Percentiles rank a stretch among this genome's conserved stretches.
Evolutionary conservation across 2,113 vertebrate species (phyloP).

Genomic region (Gobius niger): DNA sequence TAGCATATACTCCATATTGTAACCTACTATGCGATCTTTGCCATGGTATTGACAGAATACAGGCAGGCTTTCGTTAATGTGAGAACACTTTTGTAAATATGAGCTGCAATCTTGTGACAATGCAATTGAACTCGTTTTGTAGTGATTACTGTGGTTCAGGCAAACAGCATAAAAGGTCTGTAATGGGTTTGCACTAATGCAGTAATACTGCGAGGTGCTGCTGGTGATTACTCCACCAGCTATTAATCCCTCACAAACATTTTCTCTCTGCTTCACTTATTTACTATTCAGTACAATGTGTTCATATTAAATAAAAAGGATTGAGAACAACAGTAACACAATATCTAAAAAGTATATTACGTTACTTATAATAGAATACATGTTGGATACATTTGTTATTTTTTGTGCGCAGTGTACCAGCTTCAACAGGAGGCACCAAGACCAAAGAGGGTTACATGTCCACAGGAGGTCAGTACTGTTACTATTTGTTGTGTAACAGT

Average conservation of each 20-base stretch:
- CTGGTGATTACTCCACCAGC: constrained; percentile 16
- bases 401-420: constrained; percentile 89
- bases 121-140: neutral
- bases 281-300: neutral
- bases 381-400: constrained; percentile 40
- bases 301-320: neutral
- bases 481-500: neutral
- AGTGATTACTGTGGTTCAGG: neutral
- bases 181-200: constrained; percentile 18
- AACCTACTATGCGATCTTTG: too few relatives aligned
- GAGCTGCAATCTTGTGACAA: neutral
- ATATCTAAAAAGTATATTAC: neutral
- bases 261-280: neutral
- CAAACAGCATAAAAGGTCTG: constrained; percentile 3
- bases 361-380: neutral
- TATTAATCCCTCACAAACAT: constrained; percentile 7
- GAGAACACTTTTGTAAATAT: neutral
- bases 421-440: constrained; percentile 95
- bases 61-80: too few relatives aligned
- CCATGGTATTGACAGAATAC: too few relatives aligned
- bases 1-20: too few relatives aligned
- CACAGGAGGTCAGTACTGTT: constrained; percentile 86
- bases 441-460: constrained; percentile 94
- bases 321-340: neutral
- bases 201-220: constrained; percentile 18